A percentile compares a stretch with the other conserved stretches of the same genome.
Evolutionary conservation across 2,888 invertebrate genomes (phyloP).

Genomic region (Drosophila ezoana): DNA sequence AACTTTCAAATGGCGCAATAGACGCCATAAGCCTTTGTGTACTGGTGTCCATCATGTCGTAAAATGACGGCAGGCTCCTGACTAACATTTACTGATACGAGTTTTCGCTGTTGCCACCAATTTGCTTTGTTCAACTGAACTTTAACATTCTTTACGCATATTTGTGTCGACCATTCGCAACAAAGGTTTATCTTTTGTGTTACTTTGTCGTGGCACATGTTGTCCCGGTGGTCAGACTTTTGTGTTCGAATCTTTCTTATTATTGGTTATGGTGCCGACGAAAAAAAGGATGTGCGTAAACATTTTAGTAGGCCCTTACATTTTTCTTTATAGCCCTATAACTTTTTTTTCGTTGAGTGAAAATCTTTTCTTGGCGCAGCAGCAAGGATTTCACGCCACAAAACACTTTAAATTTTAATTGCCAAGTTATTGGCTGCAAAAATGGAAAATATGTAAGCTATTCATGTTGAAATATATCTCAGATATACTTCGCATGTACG

Average conservation of each 20-base stretch:
- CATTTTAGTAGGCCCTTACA: conserved; percentile 28
- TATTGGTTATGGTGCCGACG: conserved; percentile 4
- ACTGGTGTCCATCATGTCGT: conserved; percentile 51
- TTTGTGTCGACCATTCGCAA: conserved; percentile 6
- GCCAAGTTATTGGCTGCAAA: no score
- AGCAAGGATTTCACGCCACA: no score
- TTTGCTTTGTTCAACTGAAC: conserved; percentile 61
- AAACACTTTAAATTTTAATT: no score
- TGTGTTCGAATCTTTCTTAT: conserved; percentile 31
- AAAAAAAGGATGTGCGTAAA: conserved; percentile 32
- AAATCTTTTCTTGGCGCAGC: not conserved
- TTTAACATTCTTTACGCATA: conserved; percentile 36
- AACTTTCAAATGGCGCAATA: conserved; percentile 27
- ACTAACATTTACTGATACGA: conserved; percentile 40
- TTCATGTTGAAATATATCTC: no score
- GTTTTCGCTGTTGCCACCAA: conserved; percentile 49
- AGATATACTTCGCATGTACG: no score
- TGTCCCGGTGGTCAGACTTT: conserved; percentile 20
- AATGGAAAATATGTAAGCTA: no score
- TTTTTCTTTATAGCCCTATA: conserved; percentile 22
- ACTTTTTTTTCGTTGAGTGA: conserved; percentile 11
- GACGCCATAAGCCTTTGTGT: conserved; percentile 41
- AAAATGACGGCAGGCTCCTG: conserved; percentile 45
- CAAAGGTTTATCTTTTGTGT: conserved; percentile 24
- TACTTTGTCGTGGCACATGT: conserved; percentile 13